A percentile compares a stretch with the other conserved stretches of the same genome.
These are phyloP conservation scores for Melanotaenia duboulayi DNA, from an alignment of 2,113 vertebrate species.

Conservation along the genomic window DNA sequence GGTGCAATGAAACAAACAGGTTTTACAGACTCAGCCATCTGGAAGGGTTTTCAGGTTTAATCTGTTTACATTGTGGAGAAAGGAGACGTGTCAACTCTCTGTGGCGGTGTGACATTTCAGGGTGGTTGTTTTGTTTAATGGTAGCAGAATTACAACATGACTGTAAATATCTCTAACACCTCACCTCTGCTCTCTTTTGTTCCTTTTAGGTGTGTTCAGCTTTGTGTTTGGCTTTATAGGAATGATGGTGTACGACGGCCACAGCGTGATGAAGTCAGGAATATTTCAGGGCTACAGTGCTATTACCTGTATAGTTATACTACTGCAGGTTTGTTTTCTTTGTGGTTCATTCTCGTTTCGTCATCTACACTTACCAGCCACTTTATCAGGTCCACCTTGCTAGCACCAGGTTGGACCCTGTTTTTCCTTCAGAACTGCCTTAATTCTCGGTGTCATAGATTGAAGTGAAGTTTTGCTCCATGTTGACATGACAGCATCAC, in stretches of 20 bases:
- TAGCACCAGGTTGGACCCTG: too few species aligned
- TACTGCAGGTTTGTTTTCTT: constrained; percentile 86
- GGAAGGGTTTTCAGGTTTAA: too few species aligned
- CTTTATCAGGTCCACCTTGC: background rate
- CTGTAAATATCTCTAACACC: background rate
- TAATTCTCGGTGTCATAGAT: too few species aligned
- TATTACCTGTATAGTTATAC: constrained; percentile 90
- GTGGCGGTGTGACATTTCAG: background rate
- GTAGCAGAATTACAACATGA: too few species aligned
- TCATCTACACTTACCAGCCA: too few species aligned
- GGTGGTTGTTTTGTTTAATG: background rate
- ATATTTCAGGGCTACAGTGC: constrained; percentile 95
- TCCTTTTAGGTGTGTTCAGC: constrained; percentile 89
- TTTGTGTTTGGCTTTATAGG: constrained; percentile 89
- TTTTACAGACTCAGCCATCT: background rate
- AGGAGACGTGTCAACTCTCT: background rate
- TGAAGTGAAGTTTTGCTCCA: too few species aligned
- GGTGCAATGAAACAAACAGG: background rate
- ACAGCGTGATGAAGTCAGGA: constrained; percentile 85
- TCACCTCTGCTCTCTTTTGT: background rate
- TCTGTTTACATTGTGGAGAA: background rate
- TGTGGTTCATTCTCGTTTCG: too few species aligned
- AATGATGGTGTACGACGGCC: constrained; percentile 89
- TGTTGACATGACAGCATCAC: too few species aligned
- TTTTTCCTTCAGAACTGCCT: too few species aligned